phyloP scores from a whole-genome alignment of 2,888 invertebrate species.

The Drosophila mimica region DNA sequence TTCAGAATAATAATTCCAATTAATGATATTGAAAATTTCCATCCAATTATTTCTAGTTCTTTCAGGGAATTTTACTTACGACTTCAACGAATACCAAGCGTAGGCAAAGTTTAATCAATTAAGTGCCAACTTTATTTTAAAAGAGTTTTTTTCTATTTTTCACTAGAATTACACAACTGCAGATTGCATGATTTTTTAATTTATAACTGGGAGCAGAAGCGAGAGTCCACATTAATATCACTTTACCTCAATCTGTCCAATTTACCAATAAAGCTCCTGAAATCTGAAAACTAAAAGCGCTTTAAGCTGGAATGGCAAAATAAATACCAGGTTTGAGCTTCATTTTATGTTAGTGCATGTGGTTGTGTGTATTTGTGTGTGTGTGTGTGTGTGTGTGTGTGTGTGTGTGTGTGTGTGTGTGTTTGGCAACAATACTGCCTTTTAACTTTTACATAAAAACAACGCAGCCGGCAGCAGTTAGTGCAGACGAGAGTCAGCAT shows the following conservation, averaged over 20 bases:
- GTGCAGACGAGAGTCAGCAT: slow-evolving; percentile 36
- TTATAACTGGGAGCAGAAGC: slow-evolving; percentile 4
- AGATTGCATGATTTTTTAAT: slow-evolving; percentile 2
- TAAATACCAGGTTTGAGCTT: slow-evolving; percentile 29
- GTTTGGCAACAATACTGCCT: slow-evolving; percentile 61
- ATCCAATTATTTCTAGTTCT: neutral
- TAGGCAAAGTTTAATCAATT: slow-evolving; percentile 26
- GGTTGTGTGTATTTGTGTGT: slow-evolving; percentile 22
- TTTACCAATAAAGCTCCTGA: slow-evolving; percentile 76
- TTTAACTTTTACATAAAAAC: slow-evolving; percentile 80
- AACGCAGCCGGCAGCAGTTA: slow-evolving; percentile 68
- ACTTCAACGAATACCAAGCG: neutral
- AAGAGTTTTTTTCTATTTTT: neutral
- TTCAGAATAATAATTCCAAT: neutral
- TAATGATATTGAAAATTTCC: neutral
- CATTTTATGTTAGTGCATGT: slow-evolving; percentile 18
- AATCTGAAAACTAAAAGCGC: slow-evolving; percentile 62
- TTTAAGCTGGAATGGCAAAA: slow-evolving; percentile 63
- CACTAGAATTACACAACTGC: neutral
- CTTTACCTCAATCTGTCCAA: slow-evolving; percentile 80
- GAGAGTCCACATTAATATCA: slow-evolving; percentile 68
- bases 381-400: slow-evolving; percentile 26
- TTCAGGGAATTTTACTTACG: neutral
- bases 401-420: slow-evolving; percentile 22
- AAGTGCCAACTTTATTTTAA: slow-evolving; percentile 9